phyloP scores from a whole-genome alignment of 2,888 invertebrate species.

The Platynereis dumerilii region DNA sequence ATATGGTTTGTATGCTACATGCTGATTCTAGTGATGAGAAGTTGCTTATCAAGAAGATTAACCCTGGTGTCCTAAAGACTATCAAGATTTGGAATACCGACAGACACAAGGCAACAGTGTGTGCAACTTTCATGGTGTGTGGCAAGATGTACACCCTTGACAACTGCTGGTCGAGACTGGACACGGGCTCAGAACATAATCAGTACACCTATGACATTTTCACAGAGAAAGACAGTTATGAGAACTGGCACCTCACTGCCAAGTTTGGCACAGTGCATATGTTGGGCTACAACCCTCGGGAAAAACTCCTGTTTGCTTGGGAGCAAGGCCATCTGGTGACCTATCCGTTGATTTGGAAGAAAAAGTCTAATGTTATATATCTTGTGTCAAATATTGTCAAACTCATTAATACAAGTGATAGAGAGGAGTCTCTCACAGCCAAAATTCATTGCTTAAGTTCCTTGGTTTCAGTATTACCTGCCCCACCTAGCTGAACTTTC shows the following conservation, averaged over 20 bases:
- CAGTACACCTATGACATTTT: not conserved
- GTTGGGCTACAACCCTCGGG: not conserved
- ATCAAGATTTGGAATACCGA: not conserved
- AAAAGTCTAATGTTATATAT: no score
- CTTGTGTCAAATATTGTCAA: no score
- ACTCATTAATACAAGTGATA: no score
- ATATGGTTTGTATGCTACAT: not conserved
- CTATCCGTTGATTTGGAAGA: not conserved
- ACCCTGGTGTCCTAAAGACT: not conserved
- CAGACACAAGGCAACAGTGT: not conserved
- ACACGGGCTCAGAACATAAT: not conserved
- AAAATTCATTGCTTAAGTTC: no score
- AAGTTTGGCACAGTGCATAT: not conserved
- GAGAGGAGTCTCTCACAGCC: no score
- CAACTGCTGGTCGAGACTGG: slow-evolving; percentile 11
- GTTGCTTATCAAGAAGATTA: not conserved
- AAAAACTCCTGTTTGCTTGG: not conserved
- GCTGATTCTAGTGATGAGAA: not conserved
- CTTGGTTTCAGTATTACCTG: no score
- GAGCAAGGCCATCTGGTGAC: not conserved
- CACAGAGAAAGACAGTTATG: not conserved
- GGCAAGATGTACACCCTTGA: slow-evolving; percentile 18
- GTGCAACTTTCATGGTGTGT: slow-evolving; percentile 6
- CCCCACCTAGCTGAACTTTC: no score
- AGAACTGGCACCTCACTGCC: not conserved